Conservation (phyloP, 2,888 invertebrate species). For the Chloroclystis v-ata region DNA sequence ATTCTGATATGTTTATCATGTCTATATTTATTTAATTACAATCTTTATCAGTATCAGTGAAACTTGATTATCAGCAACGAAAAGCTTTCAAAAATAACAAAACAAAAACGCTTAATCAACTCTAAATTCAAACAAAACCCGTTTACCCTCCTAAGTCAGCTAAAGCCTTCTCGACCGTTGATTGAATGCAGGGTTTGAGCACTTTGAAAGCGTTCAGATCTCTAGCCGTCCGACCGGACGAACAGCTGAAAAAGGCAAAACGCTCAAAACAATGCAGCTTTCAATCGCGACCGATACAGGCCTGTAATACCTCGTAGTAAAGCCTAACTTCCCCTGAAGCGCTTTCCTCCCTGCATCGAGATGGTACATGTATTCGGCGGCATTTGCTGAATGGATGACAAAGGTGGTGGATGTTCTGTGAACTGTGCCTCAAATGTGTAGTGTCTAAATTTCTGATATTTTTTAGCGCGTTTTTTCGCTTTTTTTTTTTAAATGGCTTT, state of each 20-base stretch:
- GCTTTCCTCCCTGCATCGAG: not conserved
- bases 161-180: constrained; percentile 29
- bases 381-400: not conserved
- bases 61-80: not conserved
- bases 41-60: no score
- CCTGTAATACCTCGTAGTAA: constrained; percentile 10
- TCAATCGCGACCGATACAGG: constrained; percentile 12
- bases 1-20: no score
- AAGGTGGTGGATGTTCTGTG: not conserved
- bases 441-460: not conserved
- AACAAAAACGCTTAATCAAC: constrained; percentile 7
- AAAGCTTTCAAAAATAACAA: not conserved
- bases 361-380: not conserved
- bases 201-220: constrained; percentile 30
- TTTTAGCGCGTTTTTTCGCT: no score
- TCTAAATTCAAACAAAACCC: constrained; percentile 16
- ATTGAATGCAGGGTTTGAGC: constrained; percentile 34
- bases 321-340: constrained; percentile 8
- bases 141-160: constrained; percentile 21
- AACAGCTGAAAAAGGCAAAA: constrained; percentile 41
- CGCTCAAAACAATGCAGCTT: constrained; percentile 40
- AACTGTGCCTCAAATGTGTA: not conserved
- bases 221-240: constrained; percentile 34
- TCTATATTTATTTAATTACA: no score
- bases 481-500: not conserved